Evolutionary conservation across 2,888 invertebrate species (phyloP).

Genomic region (Penaeus monodon): DNA sequence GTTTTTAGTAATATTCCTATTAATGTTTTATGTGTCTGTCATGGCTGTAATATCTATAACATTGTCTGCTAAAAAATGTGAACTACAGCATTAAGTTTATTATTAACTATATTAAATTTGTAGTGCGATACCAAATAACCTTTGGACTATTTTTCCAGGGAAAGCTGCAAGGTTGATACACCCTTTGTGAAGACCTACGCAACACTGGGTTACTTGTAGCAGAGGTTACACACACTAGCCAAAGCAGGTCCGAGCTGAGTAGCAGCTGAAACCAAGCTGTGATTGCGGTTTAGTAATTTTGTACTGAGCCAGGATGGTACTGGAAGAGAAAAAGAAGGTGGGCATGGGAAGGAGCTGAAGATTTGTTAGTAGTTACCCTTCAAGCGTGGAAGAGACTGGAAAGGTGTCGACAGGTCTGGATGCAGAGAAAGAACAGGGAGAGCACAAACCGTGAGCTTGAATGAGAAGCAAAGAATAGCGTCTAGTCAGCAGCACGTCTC

Average conservation of each 20-base stretch:
- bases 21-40: too few relatives aligned
- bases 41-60: not conserved
- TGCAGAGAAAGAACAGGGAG: slow-evolving; percentile 38
- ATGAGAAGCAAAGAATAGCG: slow-evolving; percentile 9
- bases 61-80: too few relatives aligned
- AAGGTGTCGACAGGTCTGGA: slow-evolving; percentile 56
- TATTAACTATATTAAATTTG: too few relatives aligned
- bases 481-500: slow-evolving; percentile 43
- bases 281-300: slow-evolving; percentile 7
- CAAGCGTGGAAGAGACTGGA: not conserved
- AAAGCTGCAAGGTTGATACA: slow-evolving; percentile 72
- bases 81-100: too few relatives aligned
- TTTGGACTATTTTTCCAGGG: slow-evolving; percentile 50
- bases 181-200: slow-evolving; percentile 95
- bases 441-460: slow-evolving; percentile 28
- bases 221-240: slow-evolving; percentile 38
- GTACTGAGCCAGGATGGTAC: slow-evolving; percentile 24
- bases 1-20: too few relatives aligned
- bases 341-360: slow-evolving; percentile 18
- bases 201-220: slow-evolving; percentile 88
- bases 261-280: slow-evolving; percentile 12
- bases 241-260: slow-evolving; percentile 9
- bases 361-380: slow-evolving; percentile 31
- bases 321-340: slow-evolving; percentile 18
- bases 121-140: not conserved